A percentile compares a stretch with the other conserved stretches of the same genome.
Conservation (phyloP, 2,797 vertebrate genomes). For the Hoplostethus mediterraneus region DNA sequence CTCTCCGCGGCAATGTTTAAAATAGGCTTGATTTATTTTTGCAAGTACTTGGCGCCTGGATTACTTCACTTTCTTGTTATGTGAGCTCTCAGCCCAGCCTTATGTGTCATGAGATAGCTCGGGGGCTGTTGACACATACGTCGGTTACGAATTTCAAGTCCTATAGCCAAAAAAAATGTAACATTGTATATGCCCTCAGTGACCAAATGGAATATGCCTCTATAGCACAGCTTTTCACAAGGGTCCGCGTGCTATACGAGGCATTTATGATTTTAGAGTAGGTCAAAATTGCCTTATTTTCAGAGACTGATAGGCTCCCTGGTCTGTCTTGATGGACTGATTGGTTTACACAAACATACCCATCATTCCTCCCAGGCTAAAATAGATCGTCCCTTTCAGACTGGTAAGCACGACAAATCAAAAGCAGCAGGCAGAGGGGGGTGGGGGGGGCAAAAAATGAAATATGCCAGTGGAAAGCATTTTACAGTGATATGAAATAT, state of each 20-base stretch:
- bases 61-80: slow-evolving; percentile 86
- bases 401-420: slow-evolving; percentile 20
- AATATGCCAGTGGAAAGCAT: slow-evolving; percentile 2
- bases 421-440: slow-evolving; percentile 12
- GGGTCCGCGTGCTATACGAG: neutral
- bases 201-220: neutral
- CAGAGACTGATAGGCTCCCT: slow-evolving; percentile 53
- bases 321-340: slow-evolving; percentile 63
- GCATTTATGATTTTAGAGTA: slow-evolving; percentile 35
- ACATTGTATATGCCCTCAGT: neutral
- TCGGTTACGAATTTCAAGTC: slow-evolving; percentile 49
- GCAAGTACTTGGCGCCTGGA: slow-evolving; percentile 78
- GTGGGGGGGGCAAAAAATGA: slow-evolving; percentile 1
- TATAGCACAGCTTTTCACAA: slow-evolving; percentile 1
- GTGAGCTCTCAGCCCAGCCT: slow-evolving; percentile 67
- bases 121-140: slow-evolving; percentile 67
- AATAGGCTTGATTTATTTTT: slow-evolving; percentile 86
- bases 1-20: slow-evolving; percentile 79
- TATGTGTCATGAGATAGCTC: slow-evolving; percentile 69
- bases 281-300: slow-evolving; percentile 65
- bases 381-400: slow-evolving; percentile 50
- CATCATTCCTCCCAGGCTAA: slow-evolving; percentile 70
- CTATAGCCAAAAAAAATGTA: slow-evolving; percentile 25
- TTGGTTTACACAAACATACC: slow-evolving; percentile 67
- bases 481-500: neutral